Evolutionary conservation across 23 tunicate species (phyloP), one percentile per base, ranked within the genome.

Genomic region (Clavelina lepadiformis): DNA sequence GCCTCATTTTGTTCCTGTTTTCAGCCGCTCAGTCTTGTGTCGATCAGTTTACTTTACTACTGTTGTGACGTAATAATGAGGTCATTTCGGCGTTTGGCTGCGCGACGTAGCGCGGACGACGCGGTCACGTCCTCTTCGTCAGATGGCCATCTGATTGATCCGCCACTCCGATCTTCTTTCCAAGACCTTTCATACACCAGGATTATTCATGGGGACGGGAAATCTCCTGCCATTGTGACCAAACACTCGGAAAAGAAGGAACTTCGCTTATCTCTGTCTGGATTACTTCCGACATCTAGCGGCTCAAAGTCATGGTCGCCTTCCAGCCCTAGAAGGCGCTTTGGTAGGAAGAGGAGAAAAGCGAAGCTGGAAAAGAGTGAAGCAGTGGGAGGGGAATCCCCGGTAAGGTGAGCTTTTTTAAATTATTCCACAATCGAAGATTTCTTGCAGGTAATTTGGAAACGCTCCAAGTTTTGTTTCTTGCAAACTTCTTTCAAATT

Each of bases 281-380:
- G 49, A 41, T 41, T 41, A 41, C 49, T 41, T 41, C 11, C 49
- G 49, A 41, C 49, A 41, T 41, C 49, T 41, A 41, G 15, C 49
- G 49, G 49, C 13, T 41, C 49, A 11, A 41, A 41, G 15, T 8
- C 11, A 41, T 41, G 49, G 49, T 8, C 49, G 15, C 49, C 49
- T 8, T 41, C 49, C 13, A 11, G 13, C 49, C 13, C 13, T 41
- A 41, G 49, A 41, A 11, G 49, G 49, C 49, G 49, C 15, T 41
- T 41, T 41, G n/a, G n/a, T n/a, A n/a, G n/a, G n/a, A 41, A 41
- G 49, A 41, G 15, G 49, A 41, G 15, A 41, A 41, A 41, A 41
- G 15, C 49, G 15, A 15, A 41, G 11, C 11, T 8, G 15, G 49
- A 41, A 41, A 41, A 41, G 11, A 15, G 49, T 11, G 15, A 8